phyloP scores from a whole-genome alignment of 1,140 invertebrate genomes.

The Microplitis demolitor region DNA sequence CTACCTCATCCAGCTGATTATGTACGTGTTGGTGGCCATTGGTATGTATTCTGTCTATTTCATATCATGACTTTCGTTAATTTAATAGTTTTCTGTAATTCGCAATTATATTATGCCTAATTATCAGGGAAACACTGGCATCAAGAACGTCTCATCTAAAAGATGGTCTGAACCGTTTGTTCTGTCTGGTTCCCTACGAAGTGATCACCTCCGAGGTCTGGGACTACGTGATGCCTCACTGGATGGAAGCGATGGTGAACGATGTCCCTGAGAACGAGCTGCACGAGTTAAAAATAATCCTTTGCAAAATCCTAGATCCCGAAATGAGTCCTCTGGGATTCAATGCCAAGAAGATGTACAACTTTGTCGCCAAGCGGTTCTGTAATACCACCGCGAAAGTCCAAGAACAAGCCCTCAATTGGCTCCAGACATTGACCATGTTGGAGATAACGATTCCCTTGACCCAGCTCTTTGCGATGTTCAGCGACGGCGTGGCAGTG shows the following conservation, averaged over 20 bases:
- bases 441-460: conserved; percentile 89
- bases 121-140: conserved; percentile 80
- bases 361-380: conserved; percentile 89
- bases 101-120: not conserved
- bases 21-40: conserved; percentile 90
- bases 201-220: conserved; percentile 95
- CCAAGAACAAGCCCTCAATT: conserved; percentile 91
- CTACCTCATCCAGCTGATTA: conserved; percentile 88
- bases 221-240: conserved; percentile 97
- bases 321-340: conserved; percentile 95
- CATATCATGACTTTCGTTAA: not conserved
- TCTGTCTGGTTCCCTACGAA: conserved; percentile 97
- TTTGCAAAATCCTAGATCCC: conserved; percentile 95
- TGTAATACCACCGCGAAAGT: conserved; percentile 83
- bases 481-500: conserved; percentile 78
- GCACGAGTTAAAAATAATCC: conserved; percentile 86
- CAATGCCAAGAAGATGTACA: conserved; percentile 91
- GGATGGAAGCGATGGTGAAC: conserved; percentile 96
- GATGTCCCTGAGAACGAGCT: conserved; percentile 93
- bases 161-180: conserved; percentile 89
- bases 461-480: conserved; percentile 84
- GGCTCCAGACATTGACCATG: conserved; percentile 91
- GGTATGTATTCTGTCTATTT: conserved; percentile 65
- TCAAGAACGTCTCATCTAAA: conserved; percentile 91
- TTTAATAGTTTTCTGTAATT: too few species aligned